phyloP scores from a whole-genome alignment of 2,113 vertebrate species.

The Spizaetus ornatus region DNA sequence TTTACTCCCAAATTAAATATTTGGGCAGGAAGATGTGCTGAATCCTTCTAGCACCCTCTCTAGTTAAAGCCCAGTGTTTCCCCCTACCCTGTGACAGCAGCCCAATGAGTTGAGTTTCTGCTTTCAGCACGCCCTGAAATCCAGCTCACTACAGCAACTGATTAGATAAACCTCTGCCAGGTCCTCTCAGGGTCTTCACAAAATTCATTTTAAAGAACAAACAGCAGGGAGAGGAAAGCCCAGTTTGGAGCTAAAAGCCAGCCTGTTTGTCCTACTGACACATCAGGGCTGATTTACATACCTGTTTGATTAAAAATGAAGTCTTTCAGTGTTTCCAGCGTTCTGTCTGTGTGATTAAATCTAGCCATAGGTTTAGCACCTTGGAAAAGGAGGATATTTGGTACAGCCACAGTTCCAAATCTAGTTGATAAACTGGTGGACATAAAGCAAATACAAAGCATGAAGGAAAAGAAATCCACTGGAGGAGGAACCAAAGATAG shows the following conservation, averaged over 20 bases:
- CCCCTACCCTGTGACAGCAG: not conserved
- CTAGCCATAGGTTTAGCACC: conserved; percentile 97
- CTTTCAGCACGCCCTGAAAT: not conserved
- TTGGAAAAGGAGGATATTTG: conserved; percentile 97
- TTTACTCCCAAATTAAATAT: not conserved
- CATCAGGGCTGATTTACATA: conserved; percentile 49
- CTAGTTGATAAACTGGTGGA: conserved; percentile 89
- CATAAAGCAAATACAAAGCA: not conserved
- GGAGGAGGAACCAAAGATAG: not conserved
- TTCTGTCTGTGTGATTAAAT: conserved; percentile 96
- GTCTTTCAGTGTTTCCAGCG: conserved; percentile 83
- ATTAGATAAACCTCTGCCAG: not conserved
- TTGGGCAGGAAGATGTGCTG: not conserved
- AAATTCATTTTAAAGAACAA: not conserved
- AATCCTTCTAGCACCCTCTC: not conserved
- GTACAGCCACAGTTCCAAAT: conserved; percentile 96
- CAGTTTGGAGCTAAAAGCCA: not conserved
- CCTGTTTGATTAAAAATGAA: conserved; percentile 97
- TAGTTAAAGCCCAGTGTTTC: not conserved
- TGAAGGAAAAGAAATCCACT: not conserved
- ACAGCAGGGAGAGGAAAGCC: not conserved
- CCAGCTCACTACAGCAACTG: not conserved
- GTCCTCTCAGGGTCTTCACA: not conserved
- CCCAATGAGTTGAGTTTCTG: not conserved
- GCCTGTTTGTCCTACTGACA: not conserved